Evolutionary conservation across 1,140 invertebrate genomes (phyloP).

Genomic region (Pararge aegeria): DNA sequence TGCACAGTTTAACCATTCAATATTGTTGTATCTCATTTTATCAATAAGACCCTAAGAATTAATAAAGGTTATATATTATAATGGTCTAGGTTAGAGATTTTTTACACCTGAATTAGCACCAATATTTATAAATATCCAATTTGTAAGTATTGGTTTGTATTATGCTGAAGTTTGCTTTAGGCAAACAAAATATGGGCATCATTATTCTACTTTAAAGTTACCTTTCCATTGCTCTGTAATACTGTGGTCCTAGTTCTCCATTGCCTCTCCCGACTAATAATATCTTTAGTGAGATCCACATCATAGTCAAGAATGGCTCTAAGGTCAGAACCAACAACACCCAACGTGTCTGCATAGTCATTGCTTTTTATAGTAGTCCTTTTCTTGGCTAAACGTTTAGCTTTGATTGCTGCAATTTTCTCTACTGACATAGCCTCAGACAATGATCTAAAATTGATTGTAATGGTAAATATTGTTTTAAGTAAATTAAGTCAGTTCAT

Average conservation of each 20-base stretch:
- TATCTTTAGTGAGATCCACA: constrained; percentile 97
- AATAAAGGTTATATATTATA: no score
- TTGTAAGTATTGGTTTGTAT: no score
- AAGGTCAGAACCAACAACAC: constrained; percentile 89
- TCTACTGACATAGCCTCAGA: constrained; percentile 98
- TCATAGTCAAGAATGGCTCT: constrained; percentile 96
- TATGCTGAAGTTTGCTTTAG: no score
- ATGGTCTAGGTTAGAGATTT: no score
- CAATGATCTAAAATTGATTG: constrained; percentile 83
- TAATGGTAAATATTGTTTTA: constrained; percentile 1
- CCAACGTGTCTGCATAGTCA: constrained; percentile 86
- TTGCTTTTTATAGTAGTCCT: constrained; percentile 97
- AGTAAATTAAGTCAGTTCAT: no score
- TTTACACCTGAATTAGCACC: no score
- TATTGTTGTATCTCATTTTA: no score
- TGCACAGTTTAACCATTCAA: no score
- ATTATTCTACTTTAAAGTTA: constrained; percentile 45
- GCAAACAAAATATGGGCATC: no score
- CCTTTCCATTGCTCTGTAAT: constrained; percentile 96
- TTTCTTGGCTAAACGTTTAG: constrained; percentile 97
- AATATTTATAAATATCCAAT: no score
- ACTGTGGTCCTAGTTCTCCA: constrained; percentile 98
- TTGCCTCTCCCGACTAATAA: constrained; percentile 95
- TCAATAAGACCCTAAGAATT: no score
- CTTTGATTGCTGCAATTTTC: constrained; percentile 98